Evolutionary conservation across 2,888 invertebrate genomes (phyloP).

Genomic region (Dichetophora obliterata): DNA sequence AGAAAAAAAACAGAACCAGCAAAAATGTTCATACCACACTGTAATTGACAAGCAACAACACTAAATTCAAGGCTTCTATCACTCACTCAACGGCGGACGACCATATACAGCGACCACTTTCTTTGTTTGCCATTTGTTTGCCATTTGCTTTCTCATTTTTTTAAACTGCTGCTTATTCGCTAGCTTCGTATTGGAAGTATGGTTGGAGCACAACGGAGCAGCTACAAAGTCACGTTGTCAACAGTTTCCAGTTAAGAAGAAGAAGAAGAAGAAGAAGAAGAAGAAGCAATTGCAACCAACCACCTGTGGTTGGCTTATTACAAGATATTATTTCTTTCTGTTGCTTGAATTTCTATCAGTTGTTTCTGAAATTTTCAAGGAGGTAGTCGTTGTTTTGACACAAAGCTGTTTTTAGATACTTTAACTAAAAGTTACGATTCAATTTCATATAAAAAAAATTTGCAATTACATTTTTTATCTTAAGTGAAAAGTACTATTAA

Average conservation of each 20-base stretch:
- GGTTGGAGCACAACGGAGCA: not conserved
- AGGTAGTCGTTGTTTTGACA: constrained; percentile 16
- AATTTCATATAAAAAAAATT: not conserved
- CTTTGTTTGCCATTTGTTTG: constrained; percentile 53
- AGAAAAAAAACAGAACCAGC: not conserved
- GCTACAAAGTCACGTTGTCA: constrained; percentile 22
- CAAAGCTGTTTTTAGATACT: not conserved
- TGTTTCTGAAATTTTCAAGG: constrained; percentile 56
- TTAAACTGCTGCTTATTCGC: not conserved
- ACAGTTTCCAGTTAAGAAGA: constrained; percentile 7
- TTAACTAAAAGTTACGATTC: not conserved
- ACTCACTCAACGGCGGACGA: constrained; percentile 36
- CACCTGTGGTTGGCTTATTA: constrained; percentile 8
- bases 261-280: constrained; percentile 12
- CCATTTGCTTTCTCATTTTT: constrained; percentile 49
- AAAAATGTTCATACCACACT: not conserved
- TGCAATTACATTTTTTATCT: not conserved
- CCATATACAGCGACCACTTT: constrained; percentile 55
- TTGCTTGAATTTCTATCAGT: constrained; percentile 56
- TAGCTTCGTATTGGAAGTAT: constrained; percentile 2
- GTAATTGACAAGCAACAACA: constrained; percentile 7
- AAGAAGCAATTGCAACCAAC: constrained; percentile 1
- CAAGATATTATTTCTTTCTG: constrained; percentile 55
- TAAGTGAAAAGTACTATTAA: not conserved
- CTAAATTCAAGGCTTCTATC: constrained; percentile 23